These are phyloP conservation scores for Erinaceus europaeus DNA, from an alignment of 2,113 vertebrate genomes.

Conservation along the genomic window DNA sequence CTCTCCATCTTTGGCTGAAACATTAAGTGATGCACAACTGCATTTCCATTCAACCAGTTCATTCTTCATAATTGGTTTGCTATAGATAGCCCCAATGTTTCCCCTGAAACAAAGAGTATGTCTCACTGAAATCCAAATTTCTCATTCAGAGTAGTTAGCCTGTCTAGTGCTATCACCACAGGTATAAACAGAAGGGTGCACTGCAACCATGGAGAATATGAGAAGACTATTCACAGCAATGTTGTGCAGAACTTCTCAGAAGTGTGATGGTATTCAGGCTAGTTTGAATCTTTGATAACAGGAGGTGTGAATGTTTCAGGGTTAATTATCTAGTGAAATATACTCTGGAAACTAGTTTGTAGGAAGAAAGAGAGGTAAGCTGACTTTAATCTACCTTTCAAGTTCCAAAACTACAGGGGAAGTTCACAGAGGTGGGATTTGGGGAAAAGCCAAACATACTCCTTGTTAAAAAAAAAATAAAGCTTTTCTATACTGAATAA, in stretches of 20 bases:
- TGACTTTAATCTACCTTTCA: neutral
- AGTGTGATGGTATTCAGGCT: neutral
- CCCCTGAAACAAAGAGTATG: neutral
- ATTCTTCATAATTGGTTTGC: neutral
- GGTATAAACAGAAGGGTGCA: neutral
- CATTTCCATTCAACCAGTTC: neutral
- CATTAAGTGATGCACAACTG: neutral
- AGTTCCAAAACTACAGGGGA: neutral
- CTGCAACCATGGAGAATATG: neutral
- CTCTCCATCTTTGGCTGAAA: neutral
- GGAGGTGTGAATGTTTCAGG: neutral
- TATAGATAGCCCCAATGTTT: neutral
- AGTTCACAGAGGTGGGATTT: constrained; percentile 1
- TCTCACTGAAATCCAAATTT: neutral
- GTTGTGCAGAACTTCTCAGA: neutral
- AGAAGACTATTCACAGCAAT: neutral
- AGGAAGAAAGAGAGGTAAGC: neutral
- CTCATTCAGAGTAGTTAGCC: neutral
- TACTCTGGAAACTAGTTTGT: neutral
- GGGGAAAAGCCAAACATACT: neutral
- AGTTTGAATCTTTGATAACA: too few relatives aligned
- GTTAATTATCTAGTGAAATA: neutral
- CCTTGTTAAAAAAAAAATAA: neutral
- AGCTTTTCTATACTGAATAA: neutral
- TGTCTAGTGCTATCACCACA: neutral